Evolutionary conservation across 2,113 vertebrate genomes (phyloP), one percentile per base, ranked within the genome.

Genomic region (Anthoscopus minutus): DNA sequence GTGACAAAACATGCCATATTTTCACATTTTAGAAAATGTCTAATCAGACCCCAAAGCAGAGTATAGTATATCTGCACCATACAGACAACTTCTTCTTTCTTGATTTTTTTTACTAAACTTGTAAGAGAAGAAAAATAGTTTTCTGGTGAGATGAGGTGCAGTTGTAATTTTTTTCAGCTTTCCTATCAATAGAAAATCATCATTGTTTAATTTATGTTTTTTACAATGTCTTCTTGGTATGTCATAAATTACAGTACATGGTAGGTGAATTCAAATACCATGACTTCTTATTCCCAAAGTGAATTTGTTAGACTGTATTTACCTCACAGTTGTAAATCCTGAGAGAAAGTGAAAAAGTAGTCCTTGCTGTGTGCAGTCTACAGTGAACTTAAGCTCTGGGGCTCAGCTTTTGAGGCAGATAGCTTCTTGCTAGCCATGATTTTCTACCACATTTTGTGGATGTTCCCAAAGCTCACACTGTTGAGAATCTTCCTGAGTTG

Each of bases 1-100:
- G 56, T 95, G 87, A 94, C 88, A 93, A 70, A 94, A 93, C 31
- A 85, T 82, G 44, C 42, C 47, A 22, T 71, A 81, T 95, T 95
- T 96, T 58, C 67, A 82, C 47, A 58, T 95, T 48, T 31, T 44
- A 83, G 62, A 93, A 93, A 74, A 53, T 51, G 24, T 73, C 20
- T 61, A 71, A 81, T 84, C 37, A 80, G 31, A 70, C 61, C 60
- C 22, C n/a, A 42, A 57, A 66, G 33, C 5, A 61, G 19, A 60
- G 3, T 38, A 15, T 62, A 37, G 67, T 50, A 4, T 66, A 51
- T 74, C 17, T 57, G 16, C 18, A 66, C 18, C 37, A 19, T 40
- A 44, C 37, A 38, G 35, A 44, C 16, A 60, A 18, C 3, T 70
- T 35, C 31, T 28, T 60, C 50, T 62, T 61, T 18, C 18, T 81